Base-by-base conservation (phyloP, 2,888 invertebrate genomes). In the Drosophila nigritarsus region DNA sequence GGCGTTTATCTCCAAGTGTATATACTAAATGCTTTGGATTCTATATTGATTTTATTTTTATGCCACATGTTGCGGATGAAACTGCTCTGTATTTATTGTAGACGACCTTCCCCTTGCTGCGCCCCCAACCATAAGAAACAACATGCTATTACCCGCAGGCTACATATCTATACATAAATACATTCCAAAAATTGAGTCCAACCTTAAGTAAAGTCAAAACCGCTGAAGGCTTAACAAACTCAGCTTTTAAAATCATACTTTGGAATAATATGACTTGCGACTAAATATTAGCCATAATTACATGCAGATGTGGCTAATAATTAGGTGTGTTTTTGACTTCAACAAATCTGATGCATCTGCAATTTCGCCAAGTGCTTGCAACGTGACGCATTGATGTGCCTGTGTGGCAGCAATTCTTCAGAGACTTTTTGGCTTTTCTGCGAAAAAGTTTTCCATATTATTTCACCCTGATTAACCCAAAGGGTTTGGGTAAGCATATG, bases 351-450 rank as follows among this genome's bases (percentile, higher is more conserved):
- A 29, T 49, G 54, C 42, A 38, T 63, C 27, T 15, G 34, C 40
- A 55, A 60, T 79, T 70, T 54, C 40, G 40, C 30, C 29, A 38
- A 77, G 56, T 63, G 75, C 27, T n/a, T 62, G 61, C 51, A 50
- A 48, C 42, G 18, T 66, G 42, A 64, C 54, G 50, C 42, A 80
- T 65, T 59, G 62, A 51, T 67, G 56, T 34, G 30, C 58, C 54
- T 13, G 15, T 36, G 34, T 24, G 45, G 32, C 32, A 30, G 5
- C 38, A 55, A 55, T n/a, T 27, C 38, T 20, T 38, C 20, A 29
- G 40, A 9, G 29, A 29, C 45, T 27, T 40, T 56, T 29, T 38
- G n/a, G n/a, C 32, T 32, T 32, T 32, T 27, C n/a, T 6, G 24
- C 18, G n/a, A n/a, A 13, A 29, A 38, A 27, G 3, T 54, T 36